Evolutionary conservation across 2,888 invertebrate genomes (phyloP), one percentile per base, ranked within the genome.

Genomic region (Eudasyphora cyanicolor): DNA sequence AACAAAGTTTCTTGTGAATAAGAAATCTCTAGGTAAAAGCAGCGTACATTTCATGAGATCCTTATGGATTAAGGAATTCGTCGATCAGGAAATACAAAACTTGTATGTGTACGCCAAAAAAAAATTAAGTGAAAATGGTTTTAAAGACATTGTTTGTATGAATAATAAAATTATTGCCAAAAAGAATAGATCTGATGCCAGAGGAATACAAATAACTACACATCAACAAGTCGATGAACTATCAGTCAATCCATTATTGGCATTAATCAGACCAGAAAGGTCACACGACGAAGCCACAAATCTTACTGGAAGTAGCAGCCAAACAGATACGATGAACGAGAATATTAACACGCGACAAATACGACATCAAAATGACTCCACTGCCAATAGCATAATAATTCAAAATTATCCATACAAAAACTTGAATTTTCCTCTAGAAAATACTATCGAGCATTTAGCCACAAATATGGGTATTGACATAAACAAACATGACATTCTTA

Each of bases 81-180:
- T 12, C n/a, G 45, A 45, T 12, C 14, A 73, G 8, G 27, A 12
- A 5, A 49, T 51, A 35, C 35, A 79, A 19, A 3, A 32, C 7
- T 67, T 85, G 1, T 83, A 71, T 14, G 45, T 71, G 14, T 79
- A 85, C 74, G 81, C 85, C 6, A 70, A 76, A 29, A 27, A 57
- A 7, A 67, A 35, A 8, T 67, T 86, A 17, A 74, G n/a, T 17
- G 12, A 45, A 2, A 14, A 51, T 21, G 84, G 82, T 0, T 85
- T 57, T 32, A 38, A 17, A 1, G 2, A n/a, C 6, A 8, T 86
- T 19, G 79, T 32, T 73, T 80, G 38, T 7, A 73, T 17, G 32
- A 80, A 86, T n/a, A 76, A 80, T 32, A 35, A 19, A 8, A 57
- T 85, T 8, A 74, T 80, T 73, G 85, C 57, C 7, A 76, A 74